These are phyloP conservation scores for Phenganax subtilis DNA, from an alignment of 92 coral and sea anemone genomes.

Conservation along the genomic window DNA sequence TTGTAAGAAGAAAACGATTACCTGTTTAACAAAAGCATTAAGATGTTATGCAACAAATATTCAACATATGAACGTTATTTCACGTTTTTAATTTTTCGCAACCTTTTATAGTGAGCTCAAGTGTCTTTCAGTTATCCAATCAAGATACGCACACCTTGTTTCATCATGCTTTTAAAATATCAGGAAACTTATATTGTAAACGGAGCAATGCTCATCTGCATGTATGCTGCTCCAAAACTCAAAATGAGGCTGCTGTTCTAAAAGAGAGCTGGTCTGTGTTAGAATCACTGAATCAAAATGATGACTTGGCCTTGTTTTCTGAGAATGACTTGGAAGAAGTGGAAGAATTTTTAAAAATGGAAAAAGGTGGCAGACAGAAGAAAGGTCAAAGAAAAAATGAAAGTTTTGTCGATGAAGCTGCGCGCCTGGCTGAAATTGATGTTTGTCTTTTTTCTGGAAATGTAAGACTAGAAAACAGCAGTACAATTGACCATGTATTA, in stretches of 20 bases:
- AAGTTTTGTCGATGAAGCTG: slow-evolving; percentile 30
- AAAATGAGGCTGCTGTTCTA: background rate
- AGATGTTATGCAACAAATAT: too few species aligned
- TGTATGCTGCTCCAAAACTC: background rate
- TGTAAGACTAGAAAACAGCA: slow-evolving; percentile 39
- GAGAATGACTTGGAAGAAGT: background rate
- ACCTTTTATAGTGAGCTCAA: background rate
- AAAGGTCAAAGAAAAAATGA: slow-evolving; percentile 1
- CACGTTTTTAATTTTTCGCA: too few species aligned
- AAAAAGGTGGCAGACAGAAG: background rate
- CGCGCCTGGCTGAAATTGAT: slow-evolving; percentile 80
- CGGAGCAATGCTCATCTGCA: slow-evolving; percentile 1
- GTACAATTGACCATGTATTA: background rate
- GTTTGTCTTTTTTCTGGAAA: slow-evolving; percentile 79
- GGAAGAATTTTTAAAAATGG: background rate
- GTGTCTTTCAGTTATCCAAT: background rate
- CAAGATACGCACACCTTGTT: background rate
- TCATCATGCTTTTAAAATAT: background rate
- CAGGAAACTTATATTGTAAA: slow-evolving; percentile 2
- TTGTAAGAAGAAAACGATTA: too few species aligned
- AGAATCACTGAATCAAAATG: background rate
- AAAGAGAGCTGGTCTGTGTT: slow-evolving; percentile 1
- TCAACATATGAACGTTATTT: too few species aligned
- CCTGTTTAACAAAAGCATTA: too few species aligned
- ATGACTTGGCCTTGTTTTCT: slow-evolving; percentile 2